phyloP scores from a whole-genome alignment of 2,888 invertebrate species.

The Hyposoter dolosus region DNA sequence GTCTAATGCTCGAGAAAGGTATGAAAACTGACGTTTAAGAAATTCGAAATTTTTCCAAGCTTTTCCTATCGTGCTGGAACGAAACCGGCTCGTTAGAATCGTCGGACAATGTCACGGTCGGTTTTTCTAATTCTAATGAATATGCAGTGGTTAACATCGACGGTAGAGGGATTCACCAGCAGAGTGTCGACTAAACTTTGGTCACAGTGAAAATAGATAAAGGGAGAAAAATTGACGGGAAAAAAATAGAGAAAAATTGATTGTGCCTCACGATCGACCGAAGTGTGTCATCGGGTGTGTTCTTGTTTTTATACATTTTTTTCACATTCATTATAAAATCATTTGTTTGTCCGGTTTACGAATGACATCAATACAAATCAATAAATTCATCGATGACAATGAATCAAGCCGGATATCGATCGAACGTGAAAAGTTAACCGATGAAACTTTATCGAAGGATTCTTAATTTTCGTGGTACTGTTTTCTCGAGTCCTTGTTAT shows the following conservation, averaged over 20 bases:
- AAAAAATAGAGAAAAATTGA: neutral
- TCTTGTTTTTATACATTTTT: neutral
- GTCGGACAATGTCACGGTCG: too few relatives aligned
- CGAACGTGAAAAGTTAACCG: neutral
- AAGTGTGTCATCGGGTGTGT: neutral
- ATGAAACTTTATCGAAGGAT: neutral
- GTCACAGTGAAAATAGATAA: neutral
- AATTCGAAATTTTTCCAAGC: neutral
- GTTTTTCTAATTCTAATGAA: too few relatives aligned
- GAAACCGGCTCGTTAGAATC: too few relatives aligned
- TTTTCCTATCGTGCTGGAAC: neutral
- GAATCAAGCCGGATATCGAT: neutral
- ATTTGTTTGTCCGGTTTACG: neutral
- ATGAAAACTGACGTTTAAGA: neutral
- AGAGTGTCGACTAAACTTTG: too few relatives aligned
- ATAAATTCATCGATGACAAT: neutral
- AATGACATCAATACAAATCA: neutral
- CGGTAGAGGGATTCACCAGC: too few relatives aligned
- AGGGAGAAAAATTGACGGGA: neutral
- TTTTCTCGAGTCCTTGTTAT: neutral
- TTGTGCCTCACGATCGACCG: neutral
- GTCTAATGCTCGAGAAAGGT: too few relatives aligned
- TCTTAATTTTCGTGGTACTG: neutral
- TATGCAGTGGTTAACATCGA: too few relatives aligned
- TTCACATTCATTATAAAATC: neutral